These are phyloP conservation scores for Phytoseiulus persimilis DNA, from an alignment of 2,888 invertebrate species.

Conservation along the genomic window DNA sequence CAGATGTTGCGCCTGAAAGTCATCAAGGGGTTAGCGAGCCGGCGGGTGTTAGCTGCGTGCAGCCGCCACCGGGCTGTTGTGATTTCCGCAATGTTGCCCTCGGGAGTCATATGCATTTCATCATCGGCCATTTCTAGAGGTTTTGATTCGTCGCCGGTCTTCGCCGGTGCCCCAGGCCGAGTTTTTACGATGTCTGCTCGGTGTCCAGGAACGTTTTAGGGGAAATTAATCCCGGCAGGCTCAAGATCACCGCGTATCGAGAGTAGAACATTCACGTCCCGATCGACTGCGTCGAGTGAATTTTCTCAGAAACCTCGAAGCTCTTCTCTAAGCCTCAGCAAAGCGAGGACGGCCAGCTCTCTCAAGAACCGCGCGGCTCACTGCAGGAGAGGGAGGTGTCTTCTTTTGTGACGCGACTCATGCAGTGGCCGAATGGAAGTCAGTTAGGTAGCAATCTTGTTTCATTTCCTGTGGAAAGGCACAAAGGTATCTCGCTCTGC, in stretches of 20 bases:
- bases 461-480: not conserved
- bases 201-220: not conserved
- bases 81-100: not conserved
- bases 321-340: too few species aligned
- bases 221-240: not conserved
- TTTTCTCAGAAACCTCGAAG: too few species aligned
- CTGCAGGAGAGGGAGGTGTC: not conserved
- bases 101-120: not conserved
- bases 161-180: not conserved
- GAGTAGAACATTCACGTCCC: not conserved
- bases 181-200: not conserved
- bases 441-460: not conserved
- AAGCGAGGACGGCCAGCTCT: not conserved
- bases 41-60: not conserved
- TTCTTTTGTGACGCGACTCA: not conserved
- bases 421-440: not conserved
- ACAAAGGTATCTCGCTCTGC: not conserved
- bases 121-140: not conserved
- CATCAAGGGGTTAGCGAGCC: slow-evolving; percentile 5
- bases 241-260: not conserved
- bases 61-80: not conserved
- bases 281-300: not conserved
- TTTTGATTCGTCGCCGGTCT: not conserved
- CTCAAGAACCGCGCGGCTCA: not conserved
- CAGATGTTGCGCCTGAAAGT: not conserved